Evolutionary conservation across 2,113 vertebrate genomes (phyloP), one percentile per base, ranked within the genome.

Genomic region (Sphyrna mokarran): DNA sequence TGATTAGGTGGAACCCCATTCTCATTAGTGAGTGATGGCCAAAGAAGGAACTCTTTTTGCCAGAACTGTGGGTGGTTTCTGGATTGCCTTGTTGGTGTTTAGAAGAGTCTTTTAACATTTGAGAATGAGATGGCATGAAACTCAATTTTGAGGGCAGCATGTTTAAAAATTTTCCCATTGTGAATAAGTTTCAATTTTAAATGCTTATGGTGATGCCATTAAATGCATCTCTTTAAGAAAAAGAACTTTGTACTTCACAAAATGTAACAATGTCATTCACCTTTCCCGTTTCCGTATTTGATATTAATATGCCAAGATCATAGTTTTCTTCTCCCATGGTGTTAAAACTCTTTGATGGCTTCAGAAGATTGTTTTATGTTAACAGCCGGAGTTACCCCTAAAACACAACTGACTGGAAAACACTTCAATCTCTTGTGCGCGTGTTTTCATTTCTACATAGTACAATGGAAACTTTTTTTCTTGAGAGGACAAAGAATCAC

Each of bases 391-490:
- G 61, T 66, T 93, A 22, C 63, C 66, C 61, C 61, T 20, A 68
- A 68, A 66, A 16, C 5, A 93, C 33, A 66, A 61, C 22, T 23
- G n/a, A 66, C 33, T 93, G 61, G 61, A 66, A 66, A 66, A 37
- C 61, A 93, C 16, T 18, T 66, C 29, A 90, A 61, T 89, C 58
- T 16, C 58, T 90, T n/a, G 61, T 18, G n/a, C 37, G 89, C 20
- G 18, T 66, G 33, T 68, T 93, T 66, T 33, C 18, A 66, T 93
- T 93, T 93, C 89, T 22, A 29, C 61, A 63, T 90, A 63, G 37
- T 66, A 68, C 16, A 93, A 93, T 66, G 61, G 89, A 93, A 93
- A 93, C 61, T 93, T n/a, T 91, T 90, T 89, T 93, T 37, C 61
- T 66, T 93, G 61, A 18, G n/a, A 93, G 63, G 89, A 16, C 16